These are phyloP conservation scores for Diplazon laetatorius DNA, from an alignment of 2,888 invertebrate species.

Conservation along the genomic window DNA sequence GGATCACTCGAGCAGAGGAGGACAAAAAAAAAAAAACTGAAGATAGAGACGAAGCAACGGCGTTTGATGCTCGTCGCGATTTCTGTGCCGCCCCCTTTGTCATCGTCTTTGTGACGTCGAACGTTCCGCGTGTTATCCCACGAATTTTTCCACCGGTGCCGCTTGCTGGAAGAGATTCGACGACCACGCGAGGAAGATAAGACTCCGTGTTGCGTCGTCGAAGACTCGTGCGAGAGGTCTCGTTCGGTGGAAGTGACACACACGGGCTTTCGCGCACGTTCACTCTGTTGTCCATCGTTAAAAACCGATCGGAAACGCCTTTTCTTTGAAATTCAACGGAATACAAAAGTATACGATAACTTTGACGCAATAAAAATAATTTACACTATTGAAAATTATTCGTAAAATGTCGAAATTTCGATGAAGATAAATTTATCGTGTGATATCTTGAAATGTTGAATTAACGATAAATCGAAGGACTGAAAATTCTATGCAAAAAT, in stretches of 20 bases:
- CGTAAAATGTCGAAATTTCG: not conserved
- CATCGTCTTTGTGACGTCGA: slow-evolving; percentile 61
- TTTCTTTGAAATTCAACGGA: slow-evolving; percentile 9
- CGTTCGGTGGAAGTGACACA: not conserved
- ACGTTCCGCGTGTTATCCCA: slow-evolving; percentile 54
- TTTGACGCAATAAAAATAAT: not conserved
- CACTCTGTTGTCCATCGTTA: not conserved
- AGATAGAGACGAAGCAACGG: slow-evolving; percentile 36
- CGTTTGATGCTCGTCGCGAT: slow-evolving; percentile 57
- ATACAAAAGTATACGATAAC: slow-evolving; percentile 22
- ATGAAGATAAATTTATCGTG: not conserved
- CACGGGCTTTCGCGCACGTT: not conserved
- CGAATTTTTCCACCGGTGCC: slow-evolving; percentile 11
- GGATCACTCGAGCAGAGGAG: slow-evolving; percentile 42
- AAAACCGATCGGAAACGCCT: slow-evolving; percentile 20
- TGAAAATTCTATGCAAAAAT: no score
- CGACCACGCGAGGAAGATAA: slow-evolving; percentile 40
- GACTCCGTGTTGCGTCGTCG: slow-evolving; percentile 36
- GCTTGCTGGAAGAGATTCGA: slow-evolving; percentile 34
- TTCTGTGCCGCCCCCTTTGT: slow-evolving; percentile 51
- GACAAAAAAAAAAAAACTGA: slow-evolving; percentile 18
- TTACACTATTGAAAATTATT: not conserved
- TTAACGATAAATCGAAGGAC: not conserved
- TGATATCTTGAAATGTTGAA: not conserved
- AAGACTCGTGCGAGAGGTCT: slow-evolving; percentile 33